Evolutionary conservation across 53 echinoderm and acorn worm species (phyloP).

Genomic region (Paelopatides confundens): DNA sequence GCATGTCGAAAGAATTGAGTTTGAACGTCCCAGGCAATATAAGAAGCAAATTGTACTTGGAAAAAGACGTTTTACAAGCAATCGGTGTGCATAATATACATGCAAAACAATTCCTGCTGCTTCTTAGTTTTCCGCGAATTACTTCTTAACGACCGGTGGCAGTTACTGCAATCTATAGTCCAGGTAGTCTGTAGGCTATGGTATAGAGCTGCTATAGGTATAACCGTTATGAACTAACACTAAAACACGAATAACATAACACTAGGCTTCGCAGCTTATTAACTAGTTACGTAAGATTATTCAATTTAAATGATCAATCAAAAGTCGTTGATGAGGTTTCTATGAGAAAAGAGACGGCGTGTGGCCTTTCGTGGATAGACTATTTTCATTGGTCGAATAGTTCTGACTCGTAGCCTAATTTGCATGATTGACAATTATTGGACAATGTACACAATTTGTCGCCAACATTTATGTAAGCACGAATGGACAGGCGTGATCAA

Average conservation of each 20-base stretch:
- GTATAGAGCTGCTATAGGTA: too few species aligned
- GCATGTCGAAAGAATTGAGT: neutral
- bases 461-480: neutral
- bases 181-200: too few species aligned
- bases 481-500: neutral
- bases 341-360: neutral
- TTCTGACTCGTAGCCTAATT: neutral
- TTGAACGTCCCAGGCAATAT: too few species aligned
- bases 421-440: neutral
- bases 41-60: too few species aligned
- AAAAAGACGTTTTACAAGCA: too few species aligned
- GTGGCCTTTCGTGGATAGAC: neutral
- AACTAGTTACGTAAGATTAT: constrained; percentile 11
- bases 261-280: neutral
- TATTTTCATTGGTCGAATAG: constrained; percentile 12
- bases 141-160: too few species aligned
- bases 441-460: neutral
- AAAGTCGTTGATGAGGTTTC: neutral
- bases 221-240: neutral
- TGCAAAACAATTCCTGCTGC: too few species aligned
- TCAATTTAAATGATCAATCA: constrained; percentile 6
- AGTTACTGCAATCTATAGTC: too few species aligned
- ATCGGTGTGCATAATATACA: neutral
- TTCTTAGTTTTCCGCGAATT: too few species aligned
- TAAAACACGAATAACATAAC: neutral